Evolutionary conservation across 2,888 invertebrate genomes (phyloP), one percentile per base, ranked within the genome.

Genomic region (Ichneumon xanthorius): DNA sequence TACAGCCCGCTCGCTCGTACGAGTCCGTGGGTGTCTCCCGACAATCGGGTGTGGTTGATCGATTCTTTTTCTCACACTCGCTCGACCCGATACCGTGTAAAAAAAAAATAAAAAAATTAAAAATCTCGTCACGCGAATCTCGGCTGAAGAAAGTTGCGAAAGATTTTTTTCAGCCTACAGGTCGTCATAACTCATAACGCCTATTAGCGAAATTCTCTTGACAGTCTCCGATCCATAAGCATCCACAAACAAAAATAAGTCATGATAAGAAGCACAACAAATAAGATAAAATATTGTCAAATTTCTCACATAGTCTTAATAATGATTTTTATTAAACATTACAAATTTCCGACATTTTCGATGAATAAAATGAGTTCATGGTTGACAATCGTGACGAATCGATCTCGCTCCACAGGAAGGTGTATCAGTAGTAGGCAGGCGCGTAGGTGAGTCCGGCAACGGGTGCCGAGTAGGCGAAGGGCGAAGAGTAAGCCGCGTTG

Each of bases 401-500:
- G 19, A 26, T 14, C 6, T 22, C 4, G 50, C 16, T 45, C 6
- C 14, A 11, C 2, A 19, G 78, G 76, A 16, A 61, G 30, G 50
- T 48, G 45, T 70, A 71, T 86, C 55, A 88, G 65, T 86, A 72
- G 45, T 86, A 85, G 37, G 91, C 87, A 33, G 91, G 87, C 4
- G 91, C 88, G 73, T 93, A 93, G 37, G 91, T 87, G 61, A 93
- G 88, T 14, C 92, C 90, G 37, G 88, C 86, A 7, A 92, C 81
- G 0, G 93, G 93, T 4, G 90, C 87, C 4, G 90, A 88, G 72
- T 91, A 94, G 11, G 93, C 91, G 1, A 92, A 67, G 0, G 93
- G 93, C 11, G 93, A 92, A 26, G 91, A 88, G 76, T 92, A 94
- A 4, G 93, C 88, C 0, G 92, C 88, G 1, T 91, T 88, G 50